Base-by-base conservation (phyloP, 1,140 invertebrate species). In the Drosophila pseudoobscura region DNA sequence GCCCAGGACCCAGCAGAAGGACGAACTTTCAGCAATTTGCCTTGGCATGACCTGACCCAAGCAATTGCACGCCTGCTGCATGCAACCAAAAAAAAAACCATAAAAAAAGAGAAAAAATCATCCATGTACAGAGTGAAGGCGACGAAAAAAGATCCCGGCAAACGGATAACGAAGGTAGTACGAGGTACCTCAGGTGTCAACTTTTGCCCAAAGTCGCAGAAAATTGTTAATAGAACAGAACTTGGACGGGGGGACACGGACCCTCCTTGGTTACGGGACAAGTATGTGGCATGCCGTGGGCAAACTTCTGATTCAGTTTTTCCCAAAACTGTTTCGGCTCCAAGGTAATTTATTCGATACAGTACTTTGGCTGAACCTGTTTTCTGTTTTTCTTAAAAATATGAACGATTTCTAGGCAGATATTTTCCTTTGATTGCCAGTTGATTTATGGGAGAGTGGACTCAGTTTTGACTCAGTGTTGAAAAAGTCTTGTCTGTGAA, bases 1-100 rank as follows among this genome's bases (percentile, higher is more conserved):
- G 44, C 47, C 51, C 43, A 35, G 31, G 9, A 35, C 31, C 11
- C 35, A 39, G 63, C 51, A 15, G 57, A 46, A 61, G 45, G 72
- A 68, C 73, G 9, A 75, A 75, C 52, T 75, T 75, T 75, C 56
- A 74, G 62, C 73, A 75, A 75, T 75, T 75, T 75, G 73, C 71
- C 73, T 61, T 57, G 72, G 46, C 73, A 56, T 75, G 73, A 61
- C 72, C 63, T 68, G 51, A 54, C 43, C 72, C 63, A 43, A 75
- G 72, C 56, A 75, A 75, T 75, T 75, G 73, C 72, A 75, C 17
- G 43, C 31, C 24, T 26, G 29, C 17, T 74, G 31, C 53, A 56
- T 57, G 65, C 65, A 68, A 68, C 24, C 17, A 2, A 3, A 43
- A 43, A 64, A 45, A 35, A 35, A 11, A 39, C 11, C 11, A 39